Base-by-base conservation (phyloP, 2,113 vertebrate genomes). In the Paralichthys olivaceus region DNA sequence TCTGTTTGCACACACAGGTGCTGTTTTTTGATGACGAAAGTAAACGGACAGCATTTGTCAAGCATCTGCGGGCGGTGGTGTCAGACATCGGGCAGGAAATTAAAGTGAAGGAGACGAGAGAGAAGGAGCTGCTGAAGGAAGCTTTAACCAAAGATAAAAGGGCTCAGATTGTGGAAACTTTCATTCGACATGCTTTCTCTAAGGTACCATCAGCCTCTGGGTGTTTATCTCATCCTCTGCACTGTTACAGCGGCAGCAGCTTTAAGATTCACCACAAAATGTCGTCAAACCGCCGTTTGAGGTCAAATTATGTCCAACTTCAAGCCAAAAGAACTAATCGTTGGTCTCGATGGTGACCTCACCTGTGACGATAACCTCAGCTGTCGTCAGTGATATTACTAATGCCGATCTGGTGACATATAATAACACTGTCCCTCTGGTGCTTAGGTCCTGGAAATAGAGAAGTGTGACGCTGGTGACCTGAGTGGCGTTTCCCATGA, bases 101-200 rank as follows among this genome's bases (percentile, higher is more conserved):
- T 62, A 85, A 43, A 0, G 4, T 95, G 34, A 91, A 55, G 13
- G 93, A 95, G 84, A 92, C 93, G 90, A 92, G 80, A 0, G 96
- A 98, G 89, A 92, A 92, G 53, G 89, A 89, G 26, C 92, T 99
- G 13, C 92, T 99, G 80, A 93, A 91, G 70, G 89, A 86, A 64
- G 97, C 98, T 0, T 93, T 98, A 68, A 99, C 96, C 63, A 96
- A 93, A 89, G 92, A 96, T 77, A 95, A 97, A 82, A 94, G 98
- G 71, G 96, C 91, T 76, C 82, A 94, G 83, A 96, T 97, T 73
- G 93, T 99, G 88, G 98, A 99, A 80, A 96, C 93, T 17, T 99
- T 99, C 93, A 98, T 99, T 81, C 95, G 97, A 68, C 96, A 97
- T 2, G 95, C 97, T 11, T 98, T 99, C 91, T 94, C 96, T 54